A percentile compares a stretch with the other conserved stretches of the same genome.
These are phyloP conservation scores for Danio tinwini DNA, from an alignment of 2,797 vertebrate species.

Conservation along the genomic window DNA sequence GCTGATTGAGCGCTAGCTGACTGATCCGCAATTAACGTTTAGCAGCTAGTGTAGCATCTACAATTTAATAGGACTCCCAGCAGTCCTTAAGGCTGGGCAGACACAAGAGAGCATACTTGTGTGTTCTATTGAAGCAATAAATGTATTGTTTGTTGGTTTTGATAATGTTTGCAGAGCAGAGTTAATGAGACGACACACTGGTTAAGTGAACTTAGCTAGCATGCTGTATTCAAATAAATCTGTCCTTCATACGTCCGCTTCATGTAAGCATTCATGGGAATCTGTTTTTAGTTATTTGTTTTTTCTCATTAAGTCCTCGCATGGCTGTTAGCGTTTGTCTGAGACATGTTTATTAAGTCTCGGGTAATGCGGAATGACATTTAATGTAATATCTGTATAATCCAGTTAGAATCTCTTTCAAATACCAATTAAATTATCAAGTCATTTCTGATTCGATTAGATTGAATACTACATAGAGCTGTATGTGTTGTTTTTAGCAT, in stretches of 20 bases:
- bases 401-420: conserved; percentile 16
- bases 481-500: neutral
- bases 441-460: conserved; percentile 24
- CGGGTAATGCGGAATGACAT: conserved; percentile 4
- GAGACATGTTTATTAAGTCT: neutral
- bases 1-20: conserved; percentile 21
- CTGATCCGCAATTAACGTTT: conserved; percentile 42
- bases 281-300: neutral
- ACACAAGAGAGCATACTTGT: neutral
- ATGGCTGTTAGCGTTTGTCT: neutral
- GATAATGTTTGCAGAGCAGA: neutral
- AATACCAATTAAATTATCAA: conserved; percentile 39
- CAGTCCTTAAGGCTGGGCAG: neutral
- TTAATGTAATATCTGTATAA: conserved; percentile 33
- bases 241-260: neutral
- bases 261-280: neutral
- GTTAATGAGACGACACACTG: neutral
- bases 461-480: neutral
- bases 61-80: conserved; percentile 26
- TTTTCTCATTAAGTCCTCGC: neutral
- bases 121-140: neutral
- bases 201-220: neutral
- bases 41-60: conserved; percentile 54
- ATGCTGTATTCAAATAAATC: neutral
- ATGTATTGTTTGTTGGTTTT: conserved; percentile 1